A percentile compares a stretch with the other conserved stretches of the same genome.
phyloP scores from a whole-genome alignment of 1,140 invertebrate species.

The Antheraea mylitta region DNA sequence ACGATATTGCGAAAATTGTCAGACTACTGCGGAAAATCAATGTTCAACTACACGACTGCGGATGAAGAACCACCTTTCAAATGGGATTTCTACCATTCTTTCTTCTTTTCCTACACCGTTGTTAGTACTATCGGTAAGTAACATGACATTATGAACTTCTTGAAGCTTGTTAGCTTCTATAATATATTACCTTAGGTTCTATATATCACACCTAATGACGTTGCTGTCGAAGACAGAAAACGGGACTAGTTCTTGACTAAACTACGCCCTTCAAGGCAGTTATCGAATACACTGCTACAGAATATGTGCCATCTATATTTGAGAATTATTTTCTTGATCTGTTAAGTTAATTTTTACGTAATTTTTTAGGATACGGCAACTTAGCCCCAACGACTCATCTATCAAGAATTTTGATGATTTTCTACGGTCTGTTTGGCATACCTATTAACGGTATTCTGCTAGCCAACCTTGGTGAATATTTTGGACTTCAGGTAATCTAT shows the following conservation, averaged over 20 bases:
- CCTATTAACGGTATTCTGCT: conserved; percentile 95
- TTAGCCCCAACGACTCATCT: conserved; percentile 90
- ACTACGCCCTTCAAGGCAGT: too few relatives aligned
- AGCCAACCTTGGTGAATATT: conserved; percentile 89
- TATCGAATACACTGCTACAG: too few relatives aligned
- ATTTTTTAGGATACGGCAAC: conserved; percentile 90
- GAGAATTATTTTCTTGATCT: too few relatives aligned
- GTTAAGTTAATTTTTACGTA: too few relatives aligned
- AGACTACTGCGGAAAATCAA: conserved; percentile 85
- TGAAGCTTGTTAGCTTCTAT: too few relatives aligned
- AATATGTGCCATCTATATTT: too few relatives aligned
- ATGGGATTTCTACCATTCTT: conserved; percentile 96
- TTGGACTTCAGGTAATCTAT: conserved; percentile 83
- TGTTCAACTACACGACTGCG: conserved; percentile 81
- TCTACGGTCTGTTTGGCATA: conserved; percentile 96
- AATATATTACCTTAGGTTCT: too few relatives aligned
- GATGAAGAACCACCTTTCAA: conserved; percentile 79
- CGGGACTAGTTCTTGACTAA: too few relatives aligned
- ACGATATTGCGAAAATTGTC: conserved; percentile 82
- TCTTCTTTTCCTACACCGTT: conserved; percentile 97
- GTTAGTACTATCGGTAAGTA: conserved; percentile 94
- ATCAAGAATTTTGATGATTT: conserved; percentile 93
- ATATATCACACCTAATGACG: too few relatives aligned
- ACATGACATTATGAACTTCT: conserved; percentile 5
- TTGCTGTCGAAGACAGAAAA: too few relatives aligned